Conservation (phyloP, 2,113 vertebrate species). For the Thymallus thymallus region DNA sequence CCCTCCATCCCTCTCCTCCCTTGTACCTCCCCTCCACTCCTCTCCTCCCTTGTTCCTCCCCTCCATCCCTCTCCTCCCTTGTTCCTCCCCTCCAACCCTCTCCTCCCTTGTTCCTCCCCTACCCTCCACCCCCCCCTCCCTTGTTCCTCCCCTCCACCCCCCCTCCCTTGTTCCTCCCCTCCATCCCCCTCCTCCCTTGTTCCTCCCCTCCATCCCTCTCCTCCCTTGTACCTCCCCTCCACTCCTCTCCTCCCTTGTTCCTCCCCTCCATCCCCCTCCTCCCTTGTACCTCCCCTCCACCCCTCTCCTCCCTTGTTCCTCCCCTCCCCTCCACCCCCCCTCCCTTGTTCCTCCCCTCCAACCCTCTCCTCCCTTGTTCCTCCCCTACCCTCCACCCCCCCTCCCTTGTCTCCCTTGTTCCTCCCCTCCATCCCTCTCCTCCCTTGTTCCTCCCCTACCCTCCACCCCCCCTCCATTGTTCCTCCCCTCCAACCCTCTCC, state of each 20-base stretch:
- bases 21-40: constrained; percentile 6
- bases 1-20: neutral
- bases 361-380: neutral
- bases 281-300: constrained; percentile 6
- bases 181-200: constrained; percentile 12
- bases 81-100: constrained; percentile 10
- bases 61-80: neutral
- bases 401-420: constrained; percentile 22
- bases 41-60: neutral
- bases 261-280: neutral
- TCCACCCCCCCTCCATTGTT: no score
- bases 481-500: neutral
- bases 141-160: neutral
- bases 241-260: constrained; percentile 14
- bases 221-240: neutral
- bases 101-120: constrained; percentile 16
- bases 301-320: constrained; percentile 19
- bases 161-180: constrained; percentile 11
- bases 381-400: constrained; percentile 8
- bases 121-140: neutral
- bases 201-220: constrained; percentile 1
- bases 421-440: neutral
- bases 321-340: neutral
- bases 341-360: neutral
- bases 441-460: no score